Conservation (phyloP, 1,140 invertebrate genomes). For the Brachionus manjavacas region DNA sequence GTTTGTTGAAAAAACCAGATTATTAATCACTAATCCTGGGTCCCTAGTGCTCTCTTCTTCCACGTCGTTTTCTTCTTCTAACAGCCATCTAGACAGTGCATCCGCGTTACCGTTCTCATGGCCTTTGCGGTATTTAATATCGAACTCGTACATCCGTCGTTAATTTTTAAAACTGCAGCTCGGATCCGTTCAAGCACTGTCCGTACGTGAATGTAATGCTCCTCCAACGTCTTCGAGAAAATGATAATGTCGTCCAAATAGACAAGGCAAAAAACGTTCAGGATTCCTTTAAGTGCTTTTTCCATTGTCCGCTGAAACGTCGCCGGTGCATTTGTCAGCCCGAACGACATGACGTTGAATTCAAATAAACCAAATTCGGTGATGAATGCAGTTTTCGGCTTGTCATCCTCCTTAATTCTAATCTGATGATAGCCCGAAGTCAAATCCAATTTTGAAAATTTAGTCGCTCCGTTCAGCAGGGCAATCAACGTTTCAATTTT, state of each 20-base stretch:
- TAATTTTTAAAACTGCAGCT: neutral
- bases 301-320: conserved; percentile 52
- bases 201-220: conserved; percentile 9
- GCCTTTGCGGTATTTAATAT: too few relatives aligned
- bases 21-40: too few relatives aligned
- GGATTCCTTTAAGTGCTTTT: conserved; percentile 14
- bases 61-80: too few relatives aligned
- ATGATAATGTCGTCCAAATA: neutral
- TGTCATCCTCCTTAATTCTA: neutral
- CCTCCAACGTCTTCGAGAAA: neutral
- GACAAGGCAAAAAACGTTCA: neutral
- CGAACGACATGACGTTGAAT: conserved; percentile 55
- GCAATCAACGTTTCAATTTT: neutral
- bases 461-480: neutral
- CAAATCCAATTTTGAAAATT: neutral
- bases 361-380: conserved; percentile 43
- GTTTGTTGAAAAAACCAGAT: too few relatives aligned
- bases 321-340: conserved; percentile 52
- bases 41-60: too few relatives aligned
- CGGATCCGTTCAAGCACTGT: neutral
- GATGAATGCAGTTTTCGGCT: neutral
- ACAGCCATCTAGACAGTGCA: too few relatives aligned
- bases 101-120: too few relatives aligned
- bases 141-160: too few relatives aligned
- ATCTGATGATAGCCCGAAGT: neutral